Evolutionary conservation across 2,113 vertebrate species (phyloP), one percentile per base, ranked within the genome.

Genomic region (Illadopsis cleaveri): DNA sequence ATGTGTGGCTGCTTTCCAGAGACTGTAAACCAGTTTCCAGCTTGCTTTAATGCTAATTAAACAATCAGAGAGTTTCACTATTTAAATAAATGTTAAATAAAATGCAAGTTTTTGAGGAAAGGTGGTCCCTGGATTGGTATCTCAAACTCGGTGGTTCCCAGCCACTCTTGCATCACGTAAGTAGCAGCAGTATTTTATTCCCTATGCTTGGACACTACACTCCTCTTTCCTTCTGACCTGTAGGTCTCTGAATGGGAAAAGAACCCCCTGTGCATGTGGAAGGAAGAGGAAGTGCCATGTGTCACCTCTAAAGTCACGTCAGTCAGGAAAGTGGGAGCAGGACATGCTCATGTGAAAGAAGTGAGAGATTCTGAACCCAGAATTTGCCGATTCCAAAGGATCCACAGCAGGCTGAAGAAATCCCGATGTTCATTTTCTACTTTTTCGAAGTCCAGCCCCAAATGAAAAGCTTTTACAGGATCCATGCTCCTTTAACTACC

Each of bases 71-170:
- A 91, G 51, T 86, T 87, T 92, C 61, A 69, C 84, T 82, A 65
- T 90, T 91, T 82, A 94, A 87, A 94, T 73, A 93, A 92, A 92
- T 27, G n/a, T 86, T 93, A 87, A 96, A 87, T 78, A 82, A 94
- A 94, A 95, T 35, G 37, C 60, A 92, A 82, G 42, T n/a, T 77
- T 95, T 87, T 69, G 58, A 35, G 37, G 21, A 53, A 88, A 94
- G 73, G 35, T 81, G 31, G 72, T 65, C 48, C 66, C 75, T 82
- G 64, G 76, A 73, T 71, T 92, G 54, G 57, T 79, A 57, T 58
- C 75, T 76, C 66, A 35, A 83, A 61, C n/a, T 92, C 8, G 0
- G 58, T 68, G 22, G 23, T 15, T 96, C 61, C 47, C 28, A 82
- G 69, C 11, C 56, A 57, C 40, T 89, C 47, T 10, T 20, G 16